Percentiles rank a stretch among this genome's conserved stretches.
phyloP scores from a whole-genome alignment of 2,113 vertebrate species.

The Cavia porcellus region DNA sequence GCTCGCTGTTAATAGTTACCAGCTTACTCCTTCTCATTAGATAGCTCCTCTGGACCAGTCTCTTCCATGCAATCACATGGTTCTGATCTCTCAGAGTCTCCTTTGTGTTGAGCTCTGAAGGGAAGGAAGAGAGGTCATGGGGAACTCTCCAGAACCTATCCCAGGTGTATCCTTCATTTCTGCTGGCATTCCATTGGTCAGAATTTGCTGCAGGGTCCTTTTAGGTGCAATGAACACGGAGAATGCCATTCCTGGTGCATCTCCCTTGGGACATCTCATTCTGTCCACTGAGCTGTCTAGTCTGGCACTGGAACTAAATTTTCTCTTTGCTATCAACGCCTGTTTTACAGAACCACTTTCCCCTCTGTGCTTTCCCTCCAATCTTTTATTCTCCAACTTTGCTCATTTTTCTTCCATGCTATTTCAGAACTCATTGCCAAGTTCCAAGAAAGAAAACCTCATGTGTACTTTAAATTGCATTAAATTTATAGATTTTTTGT shows the following conservation, averaged over 20 bases:
- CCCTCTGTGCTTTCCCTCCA: background rate
- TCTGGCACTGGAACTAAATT: background rate
- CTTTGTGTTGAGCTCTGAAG: background rate
- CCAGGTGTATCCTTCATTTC: background rate
- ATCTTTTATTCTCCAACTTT: slow-evolving; percentile 48
- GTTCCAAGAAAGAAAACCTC: background rate
- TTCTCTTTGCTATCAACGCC: background rate
- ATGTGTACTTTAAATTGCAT: slow-evolving; percentile 35
- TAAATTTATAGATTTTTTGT: slow-evolving; percentile 3
- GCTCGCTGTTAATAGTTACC: background rate
- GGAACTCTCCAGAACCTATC: background rate
- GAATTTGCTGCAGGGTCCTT: background rate
- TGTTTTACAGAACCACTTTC: slow-evolving; percentile 17
- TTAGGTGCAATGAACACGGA: background rate
- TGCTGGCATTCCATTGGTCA: background rate
- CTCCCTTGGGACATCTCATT: background rate
- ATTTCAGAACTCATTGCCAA: slow-evolving; percentile 15
- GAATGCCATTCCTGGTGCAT: background rate
- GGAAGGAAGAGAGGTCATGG: background rate
- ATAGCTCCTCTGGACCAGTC: background rate
- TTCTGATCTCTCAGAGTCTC: background rate
- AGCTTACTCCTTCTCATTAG: background rate
- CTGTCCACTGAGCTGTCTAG: background rate
- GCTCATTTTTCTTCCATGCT: background rate
- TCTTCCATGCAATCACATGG: background rate